These are phyloP conservation scores for Dermolepida albohirtum DNA, from an alignment of 2,888 invertebrate species.

Conservation along the genomic window DNA sequence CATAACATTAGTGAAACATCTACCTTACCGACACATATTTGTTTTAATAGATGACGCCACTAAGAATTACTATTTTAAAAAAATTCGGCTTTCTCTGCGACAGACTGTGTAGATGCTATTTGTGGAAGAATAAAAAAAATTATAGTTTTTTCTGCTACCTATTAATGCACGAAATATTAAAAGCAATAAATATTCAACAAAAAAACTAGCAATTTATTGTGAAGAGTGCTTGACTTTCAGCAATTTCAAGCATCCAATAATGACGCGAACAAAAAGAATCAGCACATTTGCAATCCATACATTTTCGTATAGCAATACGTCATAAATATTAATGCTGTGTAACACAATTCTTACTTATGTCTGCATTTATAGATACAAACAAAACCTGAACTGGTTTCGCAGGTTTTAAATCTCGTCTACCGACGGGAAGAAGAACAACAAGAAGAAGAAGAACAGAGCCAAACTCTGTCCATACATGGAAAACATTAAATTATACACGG, in stretches of 20 bases:
- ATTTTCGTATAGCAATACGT: constrained; percentile 27
- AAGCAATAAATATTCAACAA: not conserved
- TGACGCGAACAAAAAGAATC: constrained; percentile 17
- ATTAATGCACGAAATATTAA: too few species aligned
- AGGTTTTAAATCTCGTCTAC: constrained; percentile 31
- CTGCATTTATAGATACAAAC: constrained; percentile 39
- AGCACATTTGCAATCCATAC: constrained; percentile 27
- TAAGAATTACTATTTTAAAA: too few species aligned
- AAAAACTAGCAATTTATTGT: constrained; percentile 6
- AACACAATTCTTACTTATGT: constrained; percentile 39
- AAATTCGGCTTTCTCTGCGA: too few species aligned
- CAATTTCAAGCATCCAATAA: constrained; percentile 17
- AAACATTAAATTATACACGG: constrained; percentile 18
- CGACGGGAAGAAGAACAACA: constrained; percentile 10
- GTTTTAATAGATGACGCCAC: too few species aligned
- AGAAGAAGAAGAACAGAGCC: not conserved
- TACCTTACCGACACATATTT: too few species aligned
- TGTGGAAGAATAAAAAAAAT: too few species aligned
- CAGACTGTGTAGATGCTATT: too few species aligned
- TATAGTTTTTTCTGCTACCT: too few species aligned
- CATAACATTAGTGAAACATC: too few species aligned
- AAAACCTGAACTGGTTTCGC: constrained; percentile 38
- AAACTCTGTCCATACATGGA: constrained; percentile 12
- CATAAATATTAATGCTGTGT: constrained; percentile 37
- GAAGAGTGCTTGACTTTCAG: not conserved